Evolutionary conservation across 2,113 vertebrate genomes (phyloP), one percentile per base, ranked within the genome.

Genomic region (Ramphastos sulfuratus): DNA sequence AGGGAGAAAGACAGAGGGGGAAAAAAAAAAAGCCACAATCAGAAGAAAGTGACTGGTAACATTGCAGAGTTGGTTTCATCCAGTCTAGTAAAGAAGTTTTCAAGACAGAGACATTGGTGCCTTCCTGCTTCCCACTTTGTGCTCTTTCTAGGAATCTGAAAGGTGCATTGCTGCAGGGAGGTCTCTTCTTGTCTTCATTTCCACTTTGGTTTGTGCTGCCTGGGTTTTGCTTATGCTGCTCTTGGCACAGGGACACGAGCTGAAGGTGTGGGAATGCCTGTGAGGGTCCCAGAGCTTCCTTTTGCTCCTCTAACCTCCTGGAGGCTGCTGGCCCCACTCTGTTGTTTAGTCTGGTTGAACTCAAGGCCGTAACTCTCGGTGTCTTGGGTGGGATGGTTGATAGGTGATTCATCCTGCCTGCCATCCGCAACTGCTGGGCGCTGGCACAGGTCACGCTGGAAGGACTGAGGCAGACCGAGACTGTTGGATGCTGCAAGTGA

Each of bases 131-230:
- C 75, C 39, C 48, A n/a, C 24, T 75, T 52, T 59, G 1, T 59
- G 50, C 33, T 94, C 96, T 93, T 94, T 96, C 94, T 90, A 95
- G 90, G 95, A 96, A 95, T 82, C 70, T 15, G 3, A 1, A 63
- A 93, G 77, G 91, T 72, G 56, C 84, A 85, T 88, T 12, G 12
- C 82, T 86, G 73, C 76, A 18, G 61, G 48, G 79, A 88, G 37
- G 21, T 88, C 79, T 92, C 56, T 30, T 90, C 35, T 67, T 0
- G 0, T 88, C 83, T 89, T 63, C 63, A 20, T 70, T 90, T 88
- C 88, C 56, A 63, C 85, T 85, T 85, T 15, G 54, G 4, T 89
- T 89, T 59, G 18, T 55, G 71, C 46, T 0, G 1, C 71, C 77
- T 95, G 82, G 50, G 44, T 76, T 92, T 82, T 69, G 55, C 85